phyloP scores from a whole-genome alignment of 2,888 invertebrate genomes.

The Rotaria magnacalcarata region DNA sequence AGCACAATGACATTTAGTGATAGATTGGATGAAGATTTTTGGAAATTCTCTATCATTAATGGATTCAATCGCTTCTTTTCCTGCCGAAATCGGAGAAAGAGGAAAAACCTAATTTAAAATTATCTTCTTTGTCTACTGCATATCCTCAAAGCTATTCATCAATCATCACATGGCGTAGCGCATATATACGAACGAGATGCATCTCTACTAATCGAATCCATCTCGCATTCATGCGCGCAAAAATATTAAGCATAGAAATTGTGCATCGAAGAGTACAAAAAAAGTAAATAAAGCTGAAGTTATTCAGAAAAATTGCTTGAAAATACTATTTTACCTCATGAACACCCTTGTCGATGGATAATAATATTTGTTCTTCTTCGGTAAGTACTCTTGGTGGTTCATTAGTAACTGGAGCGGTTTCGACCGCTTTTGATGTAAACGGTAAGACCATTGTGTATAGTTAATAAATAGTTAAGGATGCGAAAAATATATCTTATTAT shows the following conservation, averaged over 20 bases:
- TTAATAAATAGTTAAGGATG: not conserved
- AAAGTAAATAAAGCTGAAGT: not conserved
- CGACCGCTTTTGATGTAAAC: not conserved
- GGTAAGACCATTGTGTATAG: not conserved
- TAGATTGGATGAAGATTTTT: not conserved
- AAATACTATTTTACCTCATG: not conserved
- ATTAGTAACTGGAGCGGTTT: not conserved
- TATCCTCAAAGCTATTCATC: not conserved
- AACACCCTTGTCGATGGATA: conserved; percentile 6
- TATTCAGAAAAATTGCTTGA: not conserved
- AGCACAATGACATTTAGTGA: not conserved
- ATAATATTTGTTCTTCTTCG: conserved; percentile 11
- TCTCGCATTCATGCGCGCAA: conserved; percentile 13
- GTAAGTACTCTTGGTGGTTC: conserved; percentile 34
- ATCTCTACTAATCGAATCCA: not conserved
- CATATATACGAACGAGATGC: not conserved
- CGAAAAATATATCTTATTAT: not conserved
- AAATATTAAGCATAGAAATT: not conserved
- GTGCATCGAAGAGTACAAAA: not conserved
- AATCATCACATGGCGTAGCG: not conserved
- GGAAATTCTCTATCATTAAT: no score
- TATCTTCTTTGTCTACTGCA: not conserved
- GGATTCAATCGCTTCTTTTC: not conserved
- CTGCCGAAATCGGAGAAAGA: not conserved
- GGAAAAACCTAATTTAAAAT: not conserved